Conservation (phyloP, 2,888 invertebrate species). For the Trissonchulus sp. region DNA sequence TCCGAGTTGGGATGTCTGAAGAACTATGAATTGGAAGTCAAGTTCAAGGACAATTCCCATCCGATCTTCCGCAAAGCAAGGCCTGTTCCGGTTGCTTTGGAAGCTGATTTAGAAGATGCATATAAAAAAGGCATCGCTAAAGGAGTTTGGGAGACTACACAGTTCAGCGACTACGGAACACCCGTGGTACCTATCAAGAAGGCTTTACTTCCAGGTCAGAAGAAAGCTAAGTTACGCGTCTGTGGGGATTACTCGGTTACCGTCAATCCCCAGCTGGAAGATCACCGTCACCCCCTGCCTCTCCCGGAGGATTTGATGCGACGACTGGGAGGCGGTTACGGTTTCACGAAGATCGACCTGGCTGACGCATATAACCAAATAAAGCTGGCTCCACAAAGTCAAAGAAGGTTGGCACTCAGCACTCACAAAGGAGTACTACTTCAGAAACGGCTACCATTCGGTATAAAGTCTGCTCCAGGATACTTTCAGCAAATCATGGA, state of each 20-base stretch:
- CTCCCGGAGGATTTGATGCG: constrained; percentile 8
- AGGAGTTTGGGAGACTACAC: constrained; percentile 17
- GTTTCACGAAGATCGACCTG: too few relatives aligned
- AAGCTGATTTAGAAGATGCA: background rate
- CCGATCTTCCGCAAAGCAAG: constrained; percentile 12
- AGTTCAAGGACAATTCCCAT: constrained; percentile 12
- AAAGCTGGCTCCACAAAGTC: background rate
- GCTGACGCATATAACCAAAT: too few relatives aligned
- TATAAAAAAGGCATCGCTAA: background rate
- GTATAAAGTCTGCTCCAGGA: constrained; percentile 27
- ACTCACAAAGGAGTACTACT: constrained; percentile 31
- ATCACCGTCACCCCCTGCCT: constrained; percentile 10
- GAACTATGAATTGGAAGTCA: constrained; percentile 13
- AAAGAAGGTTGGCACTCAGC: constrained; percentile 25
- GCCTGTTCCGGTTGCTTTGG: constrained; percentile 1
- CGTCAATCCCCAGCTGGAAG: constrained; percentile 20
- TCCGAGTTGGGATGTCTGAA: constrained; percentile 12
- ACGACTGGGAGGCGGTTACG: constrained; percentile 17
- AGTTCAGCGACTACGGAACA: constrained; percentile 16
- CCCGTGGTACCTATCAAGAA: constrained; percentile 15
- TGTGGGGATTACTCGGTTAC: constrained; percentile 16
- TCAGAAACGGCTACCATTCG: constrained; percentile 30
- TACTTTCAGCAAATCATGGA: constrained; percentile 33
- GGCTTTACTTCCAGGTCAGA: constrained; percentile 12
- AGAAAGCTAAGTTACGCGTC: constrained; percentile 5